Evolutionary conservation across 2,888 invertebrate genomes (phyloP).

Genomic region (Thalpophila matura): DNA sequence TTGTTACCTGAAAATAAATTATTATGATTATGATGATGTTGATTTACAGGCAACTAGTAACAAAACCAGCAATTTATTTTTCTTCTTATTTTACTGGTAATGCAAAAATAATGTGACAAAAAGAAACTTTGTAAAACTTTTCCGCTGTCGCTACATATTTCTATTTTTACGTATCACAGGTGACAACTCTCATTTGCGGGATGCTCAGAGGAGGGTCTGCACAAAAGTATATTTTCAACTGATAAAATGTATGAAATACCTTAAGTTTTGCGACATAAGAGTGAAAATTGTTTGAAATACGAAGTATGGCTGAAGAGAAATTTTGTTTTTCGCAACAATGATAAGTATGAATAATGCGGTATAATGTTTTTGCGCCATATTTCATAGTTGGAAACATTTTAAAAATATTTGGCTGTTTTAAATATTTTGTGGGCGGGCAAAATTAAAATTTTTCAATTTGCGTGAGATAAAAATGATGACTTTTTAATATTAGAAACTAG

Average conservation of each 20-base stretch:
- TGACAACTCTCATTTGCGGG: slow-evolving; percentile 66
- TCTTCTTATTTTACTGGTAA: too few species aligned
- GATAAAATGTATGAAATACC: slow-evolving; percentile 33
- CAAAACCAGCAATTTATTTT: too few species aligned
- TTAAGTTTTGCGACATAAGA: slow-evolving; percentile 13
- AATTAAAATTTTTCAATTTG: slow-evolving; percentile 11
- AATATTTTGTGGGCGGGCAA: slow-evolving; percentile 9
- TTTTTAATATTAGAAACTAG: background rate
- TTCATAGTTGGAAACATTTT: slow-evolving; percentile 42
- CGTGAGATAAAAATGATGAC: background rate
- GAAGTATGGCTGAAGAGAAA: background rate
- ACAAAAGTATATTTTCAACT: slow-evolving; percentile 41
- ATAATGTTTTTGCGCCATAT: slow-evolving; percentile 51
- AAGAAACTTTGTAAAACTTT: slow-evolving; percentile 46
- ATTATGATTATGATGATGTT: too few species aligned
- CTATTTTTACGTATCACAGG: slow-evolving; percentile 63
- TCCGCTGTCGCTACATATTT: slow-evolving; percentile 58
- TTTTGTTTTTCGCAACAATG: slow-evolving; percentile 38
- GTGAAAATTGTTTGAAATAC: slow-evolving; percentile 27
- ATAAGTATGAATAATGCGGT: slow-evolving; percentile 58
- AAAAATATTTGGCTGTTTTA: slow-evolving; percentile 28
- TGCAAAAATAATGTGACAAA: slow-evolving; percentile 15
- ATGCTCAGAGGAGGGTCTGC: slow-evolving; percentile 55
- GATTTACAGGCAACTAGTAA: too few species aligned
- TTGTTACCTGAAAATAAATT: too few species aligned